Evolutionary conservation across 2,113 vertebrate genomes (phyloP).

Genomic region (Pteruthius melanotis): DNA sequence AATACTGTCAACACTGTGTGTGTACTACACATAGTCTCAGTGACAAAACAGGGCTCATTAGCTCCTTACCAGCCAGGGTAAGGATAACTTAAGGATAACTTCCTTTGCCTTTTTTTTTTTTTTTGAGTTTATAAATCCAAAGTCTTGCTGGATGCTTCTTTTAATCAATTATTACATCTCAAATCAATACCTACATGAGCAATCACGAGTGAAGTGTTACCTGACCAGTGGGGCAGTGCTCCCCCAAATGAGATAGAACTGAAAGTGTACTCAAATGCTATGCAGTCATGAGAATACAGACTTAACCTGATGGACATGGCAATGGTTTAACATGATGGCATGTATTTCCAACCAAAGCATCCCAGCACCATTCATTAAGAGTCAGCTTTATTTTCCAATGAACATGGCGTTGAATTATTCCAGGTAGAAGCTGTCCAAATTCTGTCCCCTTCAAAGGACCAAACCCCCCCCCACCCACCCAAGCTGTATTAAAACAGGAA

Average conservation of each 20-base stretch:
- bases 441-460: conserved; percentile 28
- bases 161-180: conserved; percentile 61
- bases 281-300: conserved; percentile 37
- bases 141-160: conserved; percentile 39
- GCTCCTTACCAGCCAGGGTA: conserved; percentile 9
- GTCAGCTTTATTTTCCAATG: conserved; percentile 16
- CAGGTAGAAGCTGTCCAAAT: conserved; percentile 48
- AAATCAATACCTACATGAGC: conserved; percentile 32
- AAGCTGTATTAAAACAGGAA: neutral
- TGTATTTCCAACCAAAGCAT: conserved; percentile 57
- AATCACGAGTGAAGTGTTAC: conserved; percentile 15
- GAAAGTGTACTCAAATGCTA: conserved; percentile 40
- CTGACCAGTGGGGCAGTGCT: neutral
- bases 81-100: conserved; percentile 24
- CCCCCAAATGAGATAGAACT: conserved; percentile 54
- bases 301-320: conserved; percentile 81
- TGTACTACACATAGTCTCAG: neutral
- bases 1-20: conserved; percentile 47
- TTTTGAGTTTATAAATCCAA: conserved; percentile 14
- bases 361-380: conserved; percentile 8
- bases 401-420: neutral
- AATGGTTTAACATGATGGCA: conserved; percentile 82
- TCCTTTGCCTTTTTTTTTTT: neutral
- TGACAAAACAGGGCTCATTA: conserved; percentile 66
- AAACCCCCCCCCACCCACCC: conserved; percentile 23